Base-by-base conservation (phyloP, 2,113 vertebrate genomes). In the Oryzias javanicus region DNA sequence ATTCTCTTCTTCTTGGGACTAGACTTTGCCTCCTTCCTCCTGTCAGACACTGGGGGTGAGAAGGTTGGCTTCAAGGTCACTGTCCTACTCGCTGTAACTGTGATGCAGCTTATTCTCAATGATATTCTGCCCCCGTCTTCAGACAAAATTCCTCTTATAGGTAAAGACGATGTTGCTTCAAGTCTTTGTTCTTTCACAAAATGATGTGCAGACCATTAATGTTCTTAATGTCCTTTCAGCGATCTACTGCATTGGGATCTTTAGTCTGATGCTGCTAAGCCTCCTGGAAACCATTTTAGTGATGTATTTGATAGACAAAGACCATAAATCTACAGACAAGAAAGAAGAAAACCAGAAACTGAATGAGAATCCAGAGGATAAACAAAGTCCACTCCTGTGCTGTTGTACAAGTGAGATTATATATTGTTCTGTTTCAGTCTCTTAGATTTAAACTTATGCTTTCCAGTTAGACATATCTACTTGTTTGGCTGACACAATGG, bases 11-110 rank as follows among this genome's bases (percentile, higher is more conserved):
- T 94, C 59, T 74, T 94, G 6, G 40, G 82, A 51, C 80, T 94
- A 86, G 92, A 94, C 45, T 66, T 94, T 64, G 77, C 87, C 12
- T 90, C 92, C 64, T 40, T 93, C 76, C 80, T 92, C 1, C 90
- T 93, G 48, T 86, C 91, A 41, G 88, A 91, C 68, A 57, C 42
- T 2, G 81, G 85, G 0, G 88, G 89, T 0, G 92, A 93, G 57
- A 95, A 94, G 64, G 47, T 91, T 35, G 5, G 83, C 72, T 90
- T 89, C 60, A 88, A 90, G 40, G 64, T 89, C 51, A 90, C 88
- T 0, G 25, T 90, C 42, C 60, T 88, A 52, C 81, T 91, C 1
- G 84, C 86, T 8, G 77, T 89, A 42, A 90, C 89, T 0, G 81
- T 91, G 49, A 69, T 91, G 70, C 81, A 90, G 50, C 86, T 90